Evolutionary conservation across 64 coral and sea anemone genomes (phyloP).

Genomic region (Actinia equina): DNA sequence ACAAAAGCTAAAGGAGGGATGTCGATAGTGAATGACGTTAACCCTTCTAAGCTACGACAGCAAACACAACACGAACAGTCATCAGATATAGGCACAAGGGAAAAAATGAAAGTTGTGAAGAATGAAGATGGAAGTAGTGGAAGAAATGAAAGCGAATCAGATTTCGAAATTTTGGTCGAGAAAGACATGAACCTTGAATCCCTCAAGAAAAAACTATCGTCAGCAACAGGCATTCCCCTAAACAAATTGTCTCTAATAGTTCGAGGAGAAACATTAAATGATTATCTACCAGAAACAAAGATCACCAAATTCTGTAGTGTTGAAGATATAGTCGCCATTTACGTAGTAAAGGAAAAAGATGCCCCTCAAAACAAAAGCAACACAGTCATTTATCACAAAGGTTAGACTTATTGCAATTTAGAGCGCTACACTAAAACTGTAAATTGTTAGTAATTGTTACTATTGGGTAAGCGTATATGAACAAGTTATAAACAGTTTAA

Average conservation of each 20-base stretch:
- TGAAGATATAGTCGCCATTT: constrained; percentile 22
- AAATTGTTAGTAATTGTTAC: too few species aligned
- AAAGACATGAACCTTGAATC: constrained; percentile 7
- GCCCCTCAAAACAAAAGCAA: not conserved
- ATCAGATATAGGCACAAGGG: not conserved
- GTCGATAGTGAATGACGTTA: not conserved
- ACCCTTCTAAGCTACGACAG: not conserved
- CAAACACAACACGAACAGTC: not conserved
- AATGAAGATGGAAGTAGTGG: not conserved
- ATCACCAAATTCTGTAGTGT: constrained; percentile 11
- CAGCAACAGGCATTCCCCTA: constrained; percentile 23
- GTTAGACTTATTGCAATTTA: not conserved
- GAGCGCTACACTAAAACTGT: too few species aligned
- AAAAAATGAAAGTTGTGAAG: constrained; percentile 18
- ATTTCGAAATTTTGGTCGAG: constrained; percentile 16
- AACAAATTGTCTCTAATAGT: not conserved
- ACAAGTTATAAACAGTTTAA: too few species aligned
- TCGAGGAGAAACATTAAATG: not conserved
- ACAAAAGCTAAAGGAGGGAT: not conserved
- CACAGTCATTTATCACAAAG: not conserved
- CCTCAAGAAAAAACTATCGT: not conserved
- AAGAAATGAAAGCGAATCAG: not conserved
- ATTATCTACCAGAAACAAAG: not conserved
- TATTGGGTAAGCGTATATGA: too few species aligned
- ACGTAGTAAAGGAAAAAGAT: not conserved